Evolutionary conservation across 2,888 invertebrate species (phyloP).

Genomic region (Acanthococcus lagerstroemiae): DNA sequence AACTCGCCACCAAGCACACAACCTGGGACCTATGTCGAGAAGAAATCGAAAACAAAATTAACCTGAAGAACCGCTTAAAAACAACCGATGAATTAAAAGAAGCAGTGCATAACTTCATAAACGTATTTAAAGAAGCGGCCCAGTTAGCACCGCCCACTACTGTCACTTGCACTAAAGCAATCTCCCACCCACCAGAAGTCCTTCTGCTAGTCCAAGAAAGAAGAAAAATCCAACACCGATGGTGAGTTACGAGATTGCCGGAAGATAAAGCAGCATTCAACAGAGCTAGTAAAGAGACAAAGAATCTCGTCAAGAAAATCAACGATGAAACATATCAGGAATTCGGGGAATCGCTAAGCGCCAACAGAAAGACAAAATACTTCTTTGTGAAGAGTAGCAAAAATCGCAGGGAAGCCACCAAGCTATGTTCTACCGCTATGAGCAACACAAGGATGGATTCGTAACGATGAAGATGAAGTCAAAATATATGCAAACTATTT

Average conservation of each 20-base stretch:
- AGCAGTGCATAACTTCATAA: no score
- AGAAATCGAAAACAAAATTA: no score
- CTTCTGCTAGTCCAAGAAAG: no score
- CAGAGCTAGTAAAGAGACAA: neutral
- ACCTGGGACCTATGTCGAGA: no score
- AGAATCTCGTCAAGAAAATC: neutral
- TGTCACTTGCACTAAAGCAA: no score
- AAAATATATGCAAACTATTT: neutral
- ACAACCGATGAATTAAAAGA: no score
- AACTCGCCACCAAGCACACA: no score
- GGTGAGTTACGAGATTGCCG: neutral
- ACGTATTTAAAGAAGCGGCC: no score
- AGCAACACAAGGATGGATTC: neutral
- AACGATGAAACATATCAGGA: neutral
- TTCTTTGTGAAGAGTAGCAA: neutral
- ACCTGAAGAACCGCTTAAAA: no score
- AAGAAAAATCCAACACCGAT: neutral
- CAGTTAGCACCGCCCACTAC: no score
- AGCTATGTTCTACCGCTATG: neutral
- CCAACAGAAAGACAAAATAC: neutral
- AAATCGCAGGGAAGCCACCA: neutral
- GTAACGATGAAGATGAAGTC: neutral
- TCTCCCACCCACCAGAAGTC: no score
- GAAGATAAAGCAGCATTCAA: neutral
- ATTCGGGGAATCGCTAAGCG: neutral